Evolutionary conservation across 1,140 invertebrate species (phyloP).

Genomic region (Hylyphantes graminicola): DNA sequence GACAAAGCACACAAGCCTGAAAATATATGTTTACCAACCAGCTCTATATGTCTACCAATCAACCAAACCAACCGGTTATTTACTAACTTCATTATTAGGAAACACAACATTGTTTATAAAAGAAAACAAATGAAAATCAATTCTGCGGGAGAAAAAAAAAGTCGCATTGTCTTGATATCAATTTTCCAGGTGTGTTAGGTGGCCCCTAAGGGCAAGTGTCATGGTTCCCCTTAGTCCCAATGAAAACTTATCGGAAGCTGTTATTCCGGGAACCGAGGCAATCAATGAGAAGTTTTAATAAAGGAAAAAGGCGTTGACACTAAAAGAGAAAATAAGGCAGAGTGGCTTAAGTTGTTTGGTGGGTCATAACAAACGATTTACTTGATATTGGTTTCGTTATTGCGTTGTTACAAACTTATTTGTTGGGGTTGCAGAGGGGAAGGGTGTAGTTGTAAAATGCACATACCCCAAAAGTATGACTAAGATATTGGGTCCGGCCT

Average conservation of each 20-base stretch:
- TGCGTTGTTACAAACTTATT: too few species aligned
- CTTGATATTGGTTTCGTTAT: too few species aligned
- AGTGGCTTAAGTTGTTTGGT: background rate
- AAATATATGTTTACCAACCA: too few species aligned
- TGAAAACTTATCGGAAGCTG: constrained; percentile 12
- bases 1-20: too few species aligned
- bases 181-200: background rate
- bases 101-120: too few species aligned
- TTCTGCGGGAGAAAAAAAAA: background rate
- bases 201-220: background rate
- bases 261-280: constrained; percentile 4
- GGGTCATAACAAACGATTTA: too few species aligned
- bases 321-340: background rate
- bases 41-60: too few species aligned
- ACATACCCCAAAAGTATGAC: too few species aligned
- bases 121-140: constrained; percentile 8
- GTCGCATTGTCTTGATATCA: background rate
- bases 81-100: too few species aligned
- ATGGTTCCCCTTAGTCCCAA: background rate
- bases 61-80: too few species aligned
- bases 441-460: background rate
- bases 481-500: too few species aligned
- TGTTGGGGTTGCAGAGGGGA: background rate
- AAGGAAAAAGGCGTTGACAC: constrained; percentile 20
- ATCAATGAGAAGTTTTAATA: constrained; percentile 16